Evolutionary conservation across 2,888 invertebrate genomes (phyloP).

Genomic region (Pardosa pseudoannulata): DNA sequence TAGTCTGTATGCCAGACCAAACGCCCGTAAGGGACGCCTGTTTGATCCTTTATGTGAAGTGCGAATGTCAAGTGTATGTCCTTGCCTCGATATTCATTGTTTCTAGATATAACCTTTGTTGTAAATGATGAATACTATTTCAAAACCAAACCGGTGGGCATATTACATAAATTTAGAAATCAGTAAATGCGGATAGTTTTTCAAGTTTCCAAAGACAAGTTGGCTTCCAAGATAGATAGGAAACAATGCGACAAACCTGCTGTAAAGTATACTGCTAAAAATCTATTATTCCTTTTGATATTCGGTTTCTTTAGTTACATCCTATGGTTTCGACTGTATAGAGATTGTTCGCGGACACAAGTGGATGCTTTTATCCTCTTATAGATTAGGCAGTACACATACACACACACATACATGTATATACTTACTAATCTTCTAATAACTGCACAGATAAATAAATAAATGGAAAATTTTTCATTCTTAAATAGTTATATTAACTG

Average conservation of each 20-base stretch:
- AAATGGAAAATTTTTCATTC: too few relatives aligned
- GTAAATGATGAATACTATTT: conserved; percentile 63
- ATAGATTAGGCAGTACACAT: conserved; percentile 68
- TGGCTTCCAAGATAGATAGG: conserved; percentile 58
- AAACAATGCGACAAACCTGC: conserved; percentile 20
- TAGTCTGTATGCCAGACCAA: conserved; percentile 68
- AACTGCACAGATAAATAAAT: too few relatives aligned
- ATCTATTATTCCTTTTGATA: conserved; percentile 65
- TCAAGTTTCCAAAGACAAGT: conserved; percentile 58
- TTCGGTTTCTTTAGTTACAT: conserved; percentile 58
- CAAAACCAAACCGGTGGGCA: conserved; percentile 64
- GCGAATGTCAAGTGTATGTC: conserved; percentile 71
- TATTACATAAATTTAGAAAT: conserved; percentile 59
- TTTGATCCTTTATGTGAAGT: conserved; percentile 68
- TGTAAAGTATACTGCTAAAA: conserved; percentile 33
- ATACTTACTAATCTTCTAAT: too few relatives aligned
- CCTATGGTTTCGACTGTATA: conserved; percentile 59
- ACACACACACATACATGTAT: conserved; percentile 53
- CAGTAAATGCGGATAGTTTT: conserved; percentile 63
- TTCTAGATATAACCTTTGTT: conserved; percentile 70
- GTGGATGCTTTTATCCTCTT: conserved; percentile 65
- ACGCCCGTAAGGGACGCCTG: conserved; percentile 63
- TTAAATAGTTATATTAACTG: too few relatives aligned
- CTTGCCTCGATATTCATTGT: conserved; percentile 70
- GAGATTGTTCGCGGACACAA: conserved; percentile 62